phyloP scores from a whole-genome alignment of 2,113 vertebrate species.

The Leucosticte australis region DNA sequence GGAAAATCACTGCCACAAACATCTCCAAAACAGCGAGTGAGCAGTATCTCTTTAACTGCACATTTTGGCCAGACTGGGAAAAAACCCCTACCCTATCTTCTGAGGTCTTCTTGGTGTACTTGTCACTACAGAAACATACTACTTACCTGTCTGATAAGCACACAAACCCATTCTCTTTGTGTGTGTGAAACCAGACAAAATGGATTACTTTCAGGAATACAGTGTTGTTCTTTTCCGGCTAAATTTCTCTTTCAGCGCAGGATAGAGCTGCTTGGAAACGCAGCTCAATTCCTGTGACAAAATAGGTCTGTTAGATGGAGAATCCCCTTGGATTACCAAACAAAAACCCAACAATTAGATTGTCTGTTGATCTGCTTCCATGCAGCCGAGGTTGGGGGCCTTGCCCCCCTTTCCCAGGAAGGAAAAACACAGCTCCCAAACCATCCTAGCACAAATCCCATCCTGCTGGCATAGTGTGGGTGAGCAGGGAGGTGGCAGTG shows the following conservation, averaged over 20 bases:
- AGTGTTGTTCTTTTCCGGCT: neutral
- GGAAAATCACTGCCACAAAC: neutral
- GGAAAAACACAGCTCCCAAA: neutral
- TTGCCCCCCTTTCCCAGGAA: neutral
- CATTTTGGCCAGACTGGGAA: neutral
- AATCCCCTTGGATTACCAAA: neutral
- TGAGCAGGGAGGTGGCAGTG: neutral
- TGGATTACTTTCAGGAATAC: neutral
- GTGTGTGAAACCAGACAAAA: neutral
- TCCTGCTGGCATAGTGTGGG: accelerated
- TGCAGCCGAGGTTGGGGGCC: accelerated
- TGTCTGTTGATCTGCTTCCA: neutral
- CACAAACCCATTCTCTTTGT: neutral
- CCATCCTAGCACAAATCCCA: neutral
- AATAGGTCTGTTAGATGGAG: neutral
- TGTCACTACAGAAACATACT: neutral
- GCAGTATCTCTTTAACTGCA: neutral
- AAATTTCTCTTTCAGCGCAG: neutral
- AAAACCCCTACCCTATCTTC: neutral
- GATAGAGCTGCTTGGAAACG: neutral
- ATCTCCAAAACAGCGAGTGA: neutral
- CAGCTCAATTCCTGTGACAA: neutral
- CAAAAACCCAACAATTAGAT: neutral
- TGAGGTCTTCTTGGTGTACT: neutral
- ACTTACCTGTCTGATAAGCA: neutral